Percentiles rank a stretch among this genome's conserved stretches.
Evolutionary conservation across 2,888 invertebrate genomes (phyloP).

Genomic region (Ceraclea dissimilis): DNA sequence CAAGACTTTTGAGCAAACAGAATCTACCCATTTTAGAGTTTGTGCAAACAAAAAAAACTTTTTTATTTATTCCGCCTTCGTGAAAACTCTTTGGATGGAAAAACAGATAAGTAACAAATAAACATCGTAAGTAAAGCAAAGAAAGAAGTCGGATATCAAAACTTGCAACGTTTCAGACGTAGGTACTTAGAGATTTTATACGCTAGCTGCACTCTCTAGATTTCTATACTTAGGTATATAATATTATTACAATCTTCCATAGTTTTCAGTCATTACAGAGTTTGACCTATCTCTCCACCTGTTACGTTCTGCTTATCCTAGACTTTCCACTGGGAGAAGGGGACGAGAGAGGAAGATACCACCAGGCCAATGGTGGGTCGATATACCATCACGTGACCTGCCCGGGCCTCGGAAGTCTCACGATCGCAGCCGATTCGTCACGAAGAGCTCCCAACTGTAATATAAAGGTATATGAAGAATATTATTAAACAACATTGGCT

Average conservation of each 20-base stretch:
- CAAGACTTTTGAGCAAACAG: too few species aligned
- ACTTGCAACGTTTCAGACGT: too few species aligned
- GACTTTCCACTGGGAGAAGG: neutral
- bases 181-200: too few species aligned
- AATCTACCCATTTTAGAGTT: too few species aligned
- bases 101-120: too few species aligned
- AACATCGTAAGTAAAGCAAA: too few species aligned
- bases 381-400: constrained; percentile 25
- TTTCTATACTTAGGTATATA: too few species aligned
- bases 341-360: neutral
- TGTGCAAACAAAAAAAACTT: too few species aligned
- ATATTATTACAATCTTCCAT: neutral
- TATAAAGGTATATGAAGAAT: neutral
- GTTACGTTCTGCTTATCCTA: constrained; percentile 4
- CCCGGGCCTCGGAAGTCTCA: constrained; percentile 20
- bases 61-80: too few species aligned
- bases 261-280: neutral
- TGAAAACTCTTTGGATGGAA: too few species aligned
- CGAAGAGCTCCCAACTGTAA: constrained; percentile 1
- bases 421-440: neutral
- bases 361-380: constrained; percentile 18
- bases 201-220: too few species aligned
- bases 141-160: too few species aligned
- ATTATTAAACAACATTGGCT: neutral
- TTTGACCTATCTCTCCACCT: constrained; percentile 3